Base-by-base conservation (phyloP, 1,140 invertebrate species). In the Drosophila orosa region DNA sequence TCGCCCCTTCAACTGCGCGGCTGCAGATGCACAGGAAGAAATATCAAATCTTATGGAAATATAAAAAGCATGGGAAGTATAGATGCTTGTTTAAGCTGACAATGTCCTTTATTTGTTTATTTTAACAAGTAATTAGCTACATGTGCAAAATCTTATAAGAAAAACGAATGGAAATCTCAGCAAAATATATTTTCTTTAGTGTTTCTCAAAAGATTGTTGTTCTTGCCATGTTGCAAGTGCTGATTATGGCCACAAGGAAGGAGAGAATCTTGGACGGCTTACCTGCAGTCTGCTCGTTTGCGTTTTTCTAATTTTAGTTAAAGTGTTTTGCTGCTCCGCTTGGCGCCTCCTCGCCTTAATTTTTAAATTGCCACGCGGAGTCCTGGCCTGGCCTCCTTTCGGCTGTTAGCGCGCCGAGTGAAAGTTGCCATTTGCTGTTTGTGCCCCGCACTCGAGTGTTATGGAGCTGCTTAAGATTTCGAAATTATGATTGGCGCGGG, bases 171-270 rank as follows among this genome's bases (percentile, higher is more conserved):
- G 0, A 27, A 48, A 27, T 6, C 24, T 17, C 15, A n/a, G 1
- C 3, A 5, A 15, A 22, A 10, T 3, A 5, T 5, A 37, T 55
- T 61, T n/a, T 9, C 3, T 8, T 12, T 1, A 19, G 55, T 62
- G 55, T 5, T 59, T 6, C 10, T 9, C 13, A 17, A 3, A 29
- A 9, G 33, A 50, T 55, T 80, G 60, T 66, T 56, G 42, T 76
- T 78, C 48, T 63, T 71, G 63, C 58, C 71, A 58, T 75, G 81
- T 73, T 82, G 66, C 83, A 87, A 87, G 74, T 81, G 82, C 83
- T 87, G 82, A 85, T 85, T 85, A 81, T 75, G 62, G 50, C 42
- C 56, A 40, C 29, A 48, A 54, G 56, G 72, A 68, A 50, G 59
- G 54, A 58, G 52, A 50, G 37, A 45, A 40, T 69, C 78, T 71